Base-by-base conservation (phyloP, 2,888 invertebrate genomes). In the Peribatodes rhomboidaria region DNA sequence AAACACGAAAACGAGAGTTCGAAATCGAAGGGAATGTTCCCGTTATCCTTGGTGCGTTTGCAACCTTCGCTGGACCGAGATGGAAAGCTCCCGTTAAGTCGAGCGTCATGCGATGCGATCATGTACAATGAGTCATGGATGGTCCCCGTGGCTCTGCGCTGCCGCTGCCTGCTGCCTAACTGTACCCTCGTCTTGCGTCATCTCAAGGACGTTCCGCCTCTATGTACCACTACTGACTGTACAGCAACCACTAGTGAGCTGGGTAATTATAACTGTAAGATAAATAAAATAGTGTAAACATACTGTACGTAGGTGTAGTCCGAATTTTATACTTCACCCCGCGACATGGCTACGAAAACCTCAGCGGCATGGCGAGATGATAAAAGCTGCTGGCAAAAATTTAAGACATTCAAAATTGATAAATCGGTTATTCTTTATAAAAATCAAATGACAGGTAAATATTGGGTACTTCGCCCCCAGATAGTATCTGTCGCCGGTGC, bases 11-110 rank as follows among this genome's bases (percentile, higher is more conserved):
- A 82, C 88, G 92, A 92, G 91, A 92, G 91, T 84, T 82, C 86
- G 92, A 91, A 92, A 92, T 85, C 87, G 89, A 91, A 93, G 92
- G 90, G 90, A 87, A 78, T 76, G 81, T 83, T 90, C 88, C 92
- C 92, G 92, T 91, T 92, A 91, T 87, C 90, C 92, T 88, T 60
- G 13, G 7, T 22, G 14, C 44, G 41, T 41, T 41, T 9, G 46
- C 60, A 52, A 46, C 56, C 52, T 57, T 41, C 65, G 52, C 52
- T 65, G 55, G 87, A 82, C 81, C 67, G 89, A 90, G 90, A 90
- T 87, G 87, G 90, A 92, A 92, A 90, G 89, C 90, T 86, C 85
- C 89, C 90, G 89, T 90, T 90, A 90, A 84, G 79, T 75, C 77
- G 79, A 76, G 76, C 83, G 86, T 83, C 85, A 87, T 83, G 78